phyloP scores from a whole-genome alignment of 1,140 invertebrate genomes.

The Nautilus pompilius region DNA sequence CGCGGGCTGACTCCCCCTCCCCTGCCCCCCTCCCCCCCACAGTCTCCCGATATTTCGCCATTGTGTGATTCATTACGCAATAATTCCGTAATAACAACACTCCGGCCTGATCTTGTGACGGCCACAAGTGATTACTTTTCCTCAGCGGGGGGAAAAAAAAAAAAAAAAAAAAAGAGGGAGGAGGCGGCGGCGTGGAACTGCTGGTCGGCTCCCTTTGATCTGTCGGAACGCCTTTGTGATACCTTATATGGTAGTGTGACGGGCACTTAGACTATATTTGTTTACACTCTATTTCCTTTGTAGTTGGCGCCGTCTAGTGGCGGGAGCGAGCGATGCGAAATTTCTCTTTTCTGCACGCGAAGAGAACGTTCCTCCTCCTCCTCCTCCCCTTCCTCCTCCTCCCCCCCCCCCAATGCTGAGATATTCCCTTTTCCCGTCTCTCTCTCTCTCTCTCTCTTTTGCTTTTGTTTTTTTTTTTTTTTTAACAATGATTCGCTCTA shows the following conservation, averaged over 20 bases:
- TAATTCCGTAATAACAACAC: no score
- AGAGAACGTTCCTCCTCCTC: background rate
- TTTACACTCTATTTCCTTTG: slow-evolving; percentile 40
- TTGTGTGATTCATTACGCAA: no score
- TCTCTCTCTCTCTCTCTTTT: slow-evolving; percentile 5
- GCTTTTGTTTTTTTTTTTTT: background rate
- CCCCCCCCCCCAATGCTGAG: background rate
- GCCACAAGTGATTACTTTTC: no score
- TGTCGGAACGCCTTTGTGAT: slow-evolving; percentile 40
- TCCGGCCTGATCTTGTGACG: no score
- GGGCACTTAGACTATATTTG: slow-evolving; percentile 31
- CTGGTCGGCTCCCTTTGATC: slow-evolving; percentile 29
- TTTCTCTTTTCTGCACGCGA: background rate
- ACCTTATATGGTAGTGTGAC: slow-evolving; percentile 38
- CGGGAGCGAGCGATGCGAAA: slow-evolving; percentile 14
- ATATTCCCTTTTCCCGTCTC: slow-evolving; percentile 8
- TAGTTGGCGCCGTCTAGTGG: slow-evolving; percentile 25
- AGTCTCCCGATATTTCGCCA: no score
- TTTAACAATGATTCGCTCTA: background rate
- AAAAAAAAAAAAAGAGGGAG: no score
- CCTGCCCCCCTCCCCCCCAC: no score
- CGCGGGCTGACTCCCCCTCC: no score
- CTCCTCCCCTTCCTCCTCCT: background rate
- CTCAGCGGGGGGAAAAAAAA: no score
- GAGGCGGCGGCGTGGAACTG: no score